Base-by-base conservation (phyloP, 2,113 vertebrate species). In the Epinephelus cyanopodus region DNA sequence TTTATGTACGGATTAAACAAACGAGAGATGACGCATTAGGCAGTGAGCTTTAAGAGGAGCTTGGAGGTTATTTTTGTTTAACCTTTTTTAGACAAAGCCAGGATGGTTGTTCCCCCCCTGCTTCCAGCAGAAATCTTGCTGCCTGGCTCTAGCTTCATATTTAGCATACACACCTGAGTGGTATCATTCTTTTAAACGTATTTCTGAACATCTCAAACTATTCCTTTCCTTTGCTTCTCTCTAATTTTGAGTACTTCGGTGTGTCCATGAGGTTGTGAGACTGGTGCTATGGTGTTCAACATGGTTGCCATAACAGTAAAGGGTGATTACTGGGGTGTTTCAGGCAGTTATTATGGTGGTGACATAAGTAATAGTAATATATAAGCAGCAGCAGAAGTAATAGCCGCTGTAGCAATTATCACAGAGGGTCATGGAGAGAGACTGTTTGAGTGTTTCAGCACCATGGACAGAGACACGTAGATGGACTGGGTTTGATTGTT, bases 381-480 rank as follows among this genome's bases (percentile, higher is more conserved):
- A 53, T 18, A 18, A 64, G 66, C 19, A 75, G 75, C 17, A 53
- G 45, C 6, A n/a, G 18, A 25, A 12, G 9, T 39, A n/a, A 50
- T 13, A 53, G 21, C 7, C 6, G 21, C 27, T 50, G 21, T 65
- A 9, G 48, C n/a, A 60, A 19, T 1, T 52, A 6, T 66, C 12
- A 27, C 21, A 57, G 10, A 54, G 54, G 42, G 1, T 0, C 39
- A 58, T 1, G 12, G 50, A 64, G 42, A 58, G 23, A 54, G 69
- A 19, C 47, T 52, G 15, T 39, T 47, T 18, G 37, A 15, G 45
- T 52, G 29, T 77, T 90, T 90, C 87, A 92, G 87, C 73, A 91
- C 87, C 89, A 84, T 19, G 89, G 89, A 92, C 83, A 92, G 86
- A 73, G 82, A 68, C 74, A 18, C 6, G 21, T n/a, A 37, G 29